Conservation (phyloP, 2,797 vertebrate species). For the Molossus molossus region DNA sequence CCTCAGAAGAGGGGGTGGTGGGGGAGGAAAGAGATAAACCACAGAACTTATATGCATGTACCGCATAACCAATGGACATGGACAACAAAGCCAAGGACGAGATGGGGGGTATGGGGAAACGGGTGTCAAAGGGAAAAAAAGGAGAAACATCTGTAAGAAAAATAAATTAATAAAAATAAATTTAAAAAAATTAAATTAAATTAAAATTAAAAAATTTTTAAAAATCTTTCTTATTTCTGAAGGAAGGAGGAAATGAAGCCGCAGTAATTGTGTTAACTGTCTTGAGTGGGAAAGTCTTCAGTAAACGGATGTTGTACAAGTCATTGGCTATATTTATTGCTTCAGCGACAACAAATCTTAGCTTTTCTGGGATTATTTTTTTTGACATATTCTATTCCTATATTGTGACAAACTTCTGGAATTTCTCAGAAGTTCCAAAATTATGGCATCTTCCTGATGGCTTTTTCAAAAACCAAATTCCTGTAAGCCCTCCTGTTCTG, state of each 20-base stretch:
- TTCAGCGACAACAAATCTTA: background rate
- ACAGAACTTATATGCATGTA: too few relatives aligned
- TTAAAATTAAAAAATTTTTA: too few relatives aligned
- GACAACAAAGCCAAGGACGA: too few relatives aligned
- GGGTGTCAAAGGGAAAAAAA: too few relatives aligned
- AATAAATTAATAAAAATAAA: too few relatives aligned
- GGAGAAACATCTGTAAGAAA: too few relatives aligned
- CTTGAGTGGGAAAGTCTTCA: background rate
- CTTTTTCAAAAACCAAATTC: background rate
- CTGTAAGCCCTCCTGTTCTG: background rate
- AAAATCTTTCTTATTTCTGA: background rate
- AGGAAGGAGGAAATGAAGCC: background rate
- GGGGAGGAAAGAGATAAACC: too few relatives aligned
- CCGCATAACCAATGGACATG: too few relatives aligned
- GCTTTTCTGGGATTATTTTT: constrained; percentile 9
- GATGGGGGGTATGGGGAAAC: too few relatives aligned
- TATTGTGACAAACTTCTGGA: background rate
- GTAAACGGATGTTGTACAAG: background rate
- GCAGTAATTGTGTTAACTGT: background rate
- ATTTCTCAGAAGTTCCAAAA: constrained; percentile 38
- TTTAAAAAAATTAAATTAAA: too few relatives aligned
- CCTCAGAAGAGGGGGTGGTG: too few relatives aligned
- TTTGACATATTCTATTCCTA: constrained; percentile 17
- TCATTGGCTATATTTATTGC: background rate
- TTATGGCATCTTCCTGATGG: background rate